Base-by-base conservation (phyloP, 2,113 vertebrate genomes). In the Trematocara stigmaticum region DNA sequence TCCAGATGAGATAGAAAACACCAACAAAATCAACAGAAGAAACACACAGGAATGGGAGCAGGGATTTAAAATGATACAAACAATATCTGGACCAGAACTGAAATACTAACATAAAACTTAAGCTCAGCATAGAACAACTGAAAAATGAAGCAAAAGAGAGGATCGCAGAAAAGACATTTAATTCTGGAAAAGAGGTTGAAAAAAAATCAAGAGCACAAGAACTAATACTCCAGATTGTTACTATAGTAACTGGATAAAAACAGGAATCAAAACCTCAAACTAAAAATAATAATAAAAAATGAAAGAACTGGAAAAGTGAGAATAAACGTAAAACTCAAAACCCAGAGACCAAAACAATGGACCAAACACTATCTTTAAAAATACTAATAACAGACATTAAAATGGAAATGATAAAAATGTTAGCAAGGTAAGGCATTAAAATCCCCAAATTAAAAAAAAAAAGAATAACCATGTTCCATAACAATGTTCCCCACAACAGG, bases 381-480 rank as follows among this genome's bases (percentile, higher is more conserved):
- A 23, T 45, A 10, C 40, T 71, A 2, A 15, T 45, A 45, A 10
- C 7, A 15, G 40, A 20, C 7, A 71, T 45, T 71, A 71, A 42
- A 69, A 66, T 66, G 18, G 18, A 66, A 23, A 45, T 45, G 12
- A 26, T 71, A 71, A 45, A 10, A 66, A 66, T 45, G 7, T 71
- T 59, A 31, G 13, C 20, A 71, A 26, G 26, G 5, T 71, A 42
- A 45, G 0, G 7, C 1, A 26, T 71, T 26, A 69, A 13, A 69
- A 66, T 16, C 10, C 4, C 11, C 35, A 13, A 8, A 1, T 38
- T 38, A 1, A 0, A 2, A 35, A 35, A 20, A 53, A 56, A 35
- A 64, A 64, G 11, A 10, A 52, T 52, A 52, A 3, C 5, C 18
- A 52, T 52, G 16, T 51, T 49, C 10, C 20, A 31, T 6, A 31